Percentiles rank a stretch among this genome's conserved stretches.
phyloP scores from a whole-genome alignment of 2,888 invertebrate species.

The Tiliacea citrago region DNA sequence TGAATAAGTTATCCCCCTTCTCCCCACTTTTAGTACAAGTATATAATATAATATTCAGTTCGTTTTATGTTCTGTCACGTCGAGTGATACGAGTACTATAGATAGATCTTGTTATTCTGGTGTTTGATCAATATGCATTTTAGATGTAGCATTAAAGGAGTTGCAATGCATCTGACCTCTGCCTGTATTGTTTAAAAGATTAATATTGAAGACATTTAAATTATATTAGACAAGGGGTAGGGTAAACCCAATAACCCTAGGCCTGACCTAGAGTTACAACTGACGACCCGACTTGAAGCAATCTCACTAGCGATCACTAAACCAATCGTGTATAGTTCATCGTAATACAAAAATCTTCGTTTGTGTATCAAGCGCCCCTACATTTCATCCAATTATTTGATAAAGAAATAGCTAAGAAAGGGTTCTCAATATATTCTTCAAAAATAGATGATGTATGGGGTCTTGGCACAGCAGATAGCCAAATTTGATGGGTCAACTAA shows the following conservation, averaged over 20 bases:
- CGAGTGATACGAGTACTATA: constrained; percentile 18
- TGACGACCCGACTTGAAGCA: no score
- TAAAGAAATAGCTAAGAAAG: constrained; percentile 51
- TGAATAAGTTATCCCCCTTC: constrained; percentile 49
- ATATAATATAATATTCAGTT: constrained; percentile 38
- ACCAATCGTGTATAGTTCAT: no score
- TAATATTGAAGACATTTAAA: background rate
- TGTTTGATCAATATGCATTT: constrained; percentile 6
- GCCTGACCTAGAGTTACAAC: background rate
- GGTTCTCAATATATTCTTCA: constrained; percentile 55
- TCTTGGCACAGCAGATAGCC: constrained; percentile 68
- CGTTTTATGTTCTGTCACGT: constrained; percentile 55
- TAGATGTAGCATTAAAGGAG: background rate
- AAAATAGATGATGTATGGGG: constrained; percentile 61
- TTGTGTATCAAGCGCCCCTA: background rate
- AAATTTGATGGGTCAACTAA: constrained; percentile 75
- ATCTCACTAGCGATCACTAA: no score
- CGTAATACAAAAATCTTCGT: background rate
- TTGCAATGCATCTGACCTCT: background rate
- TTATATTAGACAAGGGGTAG: background rate
- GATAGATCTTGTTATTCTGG: constrained; percentile 11
- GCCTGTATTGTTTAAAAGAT: background rate
- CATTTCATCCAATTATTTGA: constrained; percentile 43
- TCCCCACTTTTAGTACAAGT: constrained; percentile 25
- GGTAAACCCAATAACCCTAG: no score